These are phyloP conservation scores for Distichodus sexfasciatus DNA, from an alignment of 2,797 vertebrate genomes.

Conservation along the genomic window DNA sequence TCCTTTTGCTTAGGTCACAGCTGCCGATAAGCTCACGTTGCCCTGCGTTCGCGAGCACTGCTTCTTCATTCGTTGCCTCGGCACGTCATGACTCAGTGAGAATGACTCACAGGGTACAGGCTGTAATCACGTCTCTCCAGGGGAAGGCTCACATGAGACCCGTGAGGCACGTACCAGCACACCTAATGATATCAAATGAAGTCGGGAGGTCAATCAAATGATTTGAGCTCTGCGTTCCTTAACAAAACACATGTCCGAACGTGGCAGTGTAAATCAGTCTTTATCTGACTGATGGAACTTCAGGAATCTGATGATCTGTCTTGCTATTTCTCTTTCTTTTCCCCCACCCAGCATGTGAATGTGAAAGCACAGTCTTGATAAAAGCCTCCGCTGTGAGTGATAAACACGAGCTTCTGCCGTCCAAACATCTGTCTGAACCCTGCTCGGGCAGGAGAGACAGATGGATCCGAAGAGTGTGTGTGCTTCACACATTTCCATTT, in stretches of 20 bases:
- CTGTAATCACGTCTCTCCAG: constrained; percentile 46
- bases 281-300: no score
- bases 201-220: constrained; percentile 33
- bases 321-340: no score
- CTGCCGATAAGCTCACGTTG: constrained; percentile 61
- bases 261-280: no score
- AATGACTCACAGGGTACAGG: constrained; percentile 55
- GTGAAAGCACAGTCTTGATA: constrained; percentile 5
- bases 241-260: no score
- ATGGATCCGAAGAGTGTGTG: constrained; percentile 61
- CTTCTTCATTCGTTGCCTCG: constrained; percentile 8
- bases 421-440: constrained; percentile 72
- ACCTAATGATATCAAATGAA: constrained; percentile 40
- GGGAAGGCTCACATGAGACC: constrained; percentile 47
- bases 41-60: constrained; percentile 23
- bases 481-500: constrained; percentile 65
- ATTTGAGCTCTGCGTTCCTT: background rate
- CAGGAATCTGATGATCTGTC: no score
- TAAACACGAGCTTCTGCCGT: constrained; percentile 56
- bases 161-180: background rate
- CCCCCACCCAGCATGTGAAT: background rate
- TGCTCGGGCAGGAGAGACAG: constrained; percentile 62
- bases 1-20: constrained; percentile 42
- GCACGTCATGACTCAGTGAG: constrained; percentile 53
- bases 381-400: constrained; percentile 46